Evolutionary conservation across 2,113 vertebrate species (phyloP).

Genomic region (Strix uralensis): DNA sequence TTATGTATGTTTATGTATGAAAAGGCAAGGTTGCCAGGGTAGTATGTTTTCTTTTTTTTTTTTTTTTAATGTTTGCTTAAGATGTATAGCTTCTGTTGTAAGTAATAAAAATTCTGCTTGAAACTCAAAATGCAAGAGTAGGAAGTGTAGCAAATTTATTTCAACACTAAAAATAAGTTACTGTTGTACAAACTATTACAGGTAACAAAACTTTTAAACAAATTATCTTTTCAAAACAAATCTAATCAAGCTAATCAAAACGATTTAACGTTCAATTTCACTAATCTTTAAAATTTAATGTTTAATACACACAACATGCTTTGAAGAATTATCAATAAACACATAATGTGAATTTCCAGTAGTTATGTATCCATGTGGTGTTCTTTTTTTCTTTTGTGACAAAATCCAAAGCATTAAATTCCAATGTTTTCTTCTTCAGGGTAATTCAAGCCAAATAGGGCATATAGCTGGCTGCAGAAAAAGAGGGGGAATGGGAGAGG

Average conservation of each 20-base stretch:
- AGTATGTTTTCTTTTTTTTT: neutral
- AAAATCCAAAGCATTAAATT: constrained; percentile 62
- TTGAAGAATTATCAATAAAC: constrained; percentile 54
- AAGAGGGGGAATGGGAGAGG: neutral
- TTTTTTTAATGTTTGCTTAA: neutral
- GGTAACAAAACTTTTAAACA: constrained; percentile 51
- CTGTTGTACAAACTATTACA: constrained; percentile 35
- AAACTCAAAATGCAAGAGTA: constrained; percentile 25
- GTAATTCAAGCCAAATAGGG: constrained; percentile 37
- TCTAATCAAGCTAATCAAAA: constrained; percentile 62
- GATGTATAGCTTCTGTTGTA: too few relatives aligned
- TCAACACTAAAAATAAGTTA: constrained; percentile 12
- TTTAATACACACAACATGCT: constrained; percentile 8
- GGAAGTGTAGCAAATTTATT: neutral
- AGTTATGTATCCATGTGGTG: constrained; percentile 23
- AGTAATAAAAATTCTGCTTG: neutral
- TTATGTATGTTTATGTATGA: neutral
- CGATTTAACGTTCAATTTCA: constrained; percentile 20
- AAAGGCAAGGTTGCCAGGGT: neutral
- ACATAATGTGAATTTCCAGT: constrained; percentile 5
- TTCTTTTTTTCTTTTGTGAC: neutral
- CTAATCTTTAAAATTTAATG: constrained; percentile 53
- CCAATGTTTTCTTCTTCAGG: constrained; percentile 44
- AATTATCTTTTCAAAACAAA: constrained; percentile 54
- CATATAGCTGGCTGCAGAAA: constrained; percentile 18